A percentile compares a stretch with the other conserved stretches of the same genome.
These are phyloP conservation scores for Gulo gulo DNA, from an alignment of 2,113 vertebrate genomes.

Conservation along the genomic window DNA sequence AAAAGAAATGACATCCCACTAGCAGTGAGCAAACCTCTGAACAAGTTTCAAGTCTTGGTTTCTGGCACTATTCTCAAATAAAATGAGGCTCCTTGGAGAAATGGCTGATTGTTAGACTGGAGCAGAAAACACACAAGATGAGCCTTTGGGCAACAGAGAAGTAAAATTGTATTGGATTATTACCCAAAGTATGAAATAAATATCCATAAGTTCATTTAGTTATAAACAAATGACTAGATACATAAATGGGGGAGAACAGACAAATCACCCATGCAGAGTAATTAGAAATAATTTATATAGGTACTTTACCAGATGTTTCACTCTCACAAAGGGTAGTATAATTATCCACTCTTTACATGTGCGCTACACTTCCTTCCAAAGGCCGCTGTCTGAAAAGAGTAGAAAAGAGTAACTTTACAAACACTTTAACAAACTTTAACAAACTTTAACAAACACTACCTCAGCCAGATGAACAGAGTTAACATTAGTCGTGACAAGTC, in stretches of 20 bases:
- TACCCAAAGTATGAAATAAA: background rate
- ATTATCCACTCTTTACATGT: background rate
- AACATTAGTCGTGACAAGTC: background rate
- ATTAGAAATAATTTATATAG: background rate
- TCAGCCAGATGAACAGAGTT: background rate
- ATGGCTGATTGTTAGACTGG: background rate
- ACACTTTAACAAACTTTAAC: no score
- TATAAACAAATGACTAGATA: background rate
- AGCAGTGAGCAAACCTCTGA: background rate
- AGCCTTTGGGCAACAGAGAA: background rate
- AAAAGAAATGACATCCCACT: background rate
- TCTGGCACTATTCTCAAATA: background rate
- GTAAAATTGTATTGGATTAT: background rate
- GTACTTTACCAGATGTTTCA: background rate
- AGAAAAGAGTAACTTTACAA: background rate
- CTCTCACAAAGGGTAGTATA: background rate
- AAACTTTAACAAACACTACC: background rate
- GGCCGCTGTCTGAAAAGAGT: background rate
- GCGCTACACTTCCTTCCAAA: background rate
- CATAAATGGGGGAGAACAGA: background rate
- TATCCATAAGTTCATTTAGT: background rate
- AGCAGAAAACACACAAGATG: background rate
- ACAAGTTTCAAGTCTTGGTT: background rate
- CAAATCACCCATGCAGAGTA: background rate
- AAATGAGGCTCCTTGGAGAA: background rate